These are phyloP conservation scores for Trisateles emortualis DNA, from an alignment of 2,888 invertebrate species.

Conservation along the genomic window DNA sequence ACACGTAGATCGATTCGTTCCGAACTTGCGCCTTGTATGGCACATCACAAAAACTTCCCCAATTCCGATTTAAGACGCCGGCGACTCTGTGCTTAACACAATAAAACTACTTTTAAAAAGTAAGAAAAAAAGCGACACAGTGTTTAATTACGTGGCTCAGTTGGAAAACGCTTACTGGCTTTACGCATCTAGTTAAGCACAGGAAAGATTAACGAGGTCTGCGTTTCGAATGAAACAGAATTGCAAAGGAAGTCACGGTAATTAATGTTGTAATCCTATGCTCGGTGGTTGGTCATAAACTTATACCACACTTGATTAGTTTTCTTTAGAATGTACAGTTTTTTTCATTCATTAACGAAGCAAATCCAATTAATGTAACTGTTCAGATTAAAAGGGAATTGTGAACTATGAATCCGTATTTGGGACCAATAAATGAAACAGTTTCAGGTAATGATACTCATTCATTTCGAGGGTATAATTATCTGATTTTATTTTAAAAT, in stretches of 20 bases:
- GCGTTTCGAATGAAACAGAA: conserved; percentile 60
- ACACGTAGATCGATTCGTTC: conserved; percentile 81
- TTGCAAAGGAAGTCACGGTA: conserved; percentile 62
- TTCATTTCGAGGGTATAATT: conserved; percentile 26
- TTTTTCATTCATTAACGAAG: conserved; percentile 11
- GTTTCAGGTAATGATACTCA: conserved; percentile 7
- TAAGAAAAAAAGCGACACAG: conserved; percentile 27
- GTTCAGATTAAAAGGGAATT: background rate
- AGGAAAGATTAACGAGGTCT: conserved; percentile 64
- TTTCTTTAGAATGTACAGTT: conserved; percentile 35
- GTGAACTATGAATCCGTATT: background rate
- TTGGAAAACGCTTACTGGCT: conserved; percentile 50
- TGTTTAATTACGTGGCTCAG: conserved; percentile 41
- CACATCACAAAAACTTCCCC: conserved; percentile 67
- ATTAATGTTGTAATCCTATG: conserved; percentile 58
- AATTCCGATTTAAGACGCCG: conserved; percentile 57
- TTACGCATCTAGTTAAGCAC: conserved; percentile 58
- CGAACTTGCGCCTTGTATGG: conserved; percentile 67
- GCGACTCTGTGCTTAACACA: conserved; percentile 47
- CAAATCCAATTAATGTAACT: conserved; percentile 7
- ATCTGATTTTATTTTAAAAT: conserved; percentile 46
- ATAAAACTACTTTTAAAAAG: conserved; percentile 46
- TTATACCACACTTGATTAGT: conserved; percentile 52
- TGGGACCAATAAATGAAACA: conserved; percentile 5
- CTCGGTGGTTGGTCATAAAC: conserved; percentile 57